These are phyloP conservation scores for Chymomyza amoena DNA, from an alignment of 2,888 invertebrate species.

Conservation along the genomic window DNA sequence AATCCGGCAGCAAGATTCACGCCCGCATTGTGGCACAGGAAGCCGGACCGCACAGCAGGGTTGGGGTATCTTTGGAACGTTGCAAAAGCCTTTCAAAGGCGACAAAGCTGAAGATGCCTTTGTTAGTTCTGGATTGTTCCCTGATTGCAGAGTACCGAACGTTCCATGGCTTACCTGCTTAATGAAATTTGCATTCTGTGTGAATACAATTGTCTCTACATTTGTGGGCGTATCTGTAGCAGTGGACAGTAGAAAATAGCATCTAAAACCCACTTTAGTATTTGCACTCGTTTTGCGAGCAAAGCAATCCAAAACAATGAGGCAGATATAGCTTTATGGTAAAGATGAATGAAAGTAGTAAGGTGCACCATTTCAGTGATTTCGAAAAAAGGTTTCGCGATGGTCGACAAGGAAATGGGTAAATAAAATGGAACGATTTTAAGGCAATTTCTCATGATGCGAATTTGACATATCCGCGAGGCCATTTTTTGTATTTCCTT, in stretches of 20 bases:
- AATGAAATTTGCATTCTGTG: constrained; percentile 69
- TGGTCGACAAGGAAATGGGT: too few relatives aligned
- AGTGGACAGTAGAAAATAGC: background rate
- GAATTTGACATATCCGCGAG: too few relatives aligned
- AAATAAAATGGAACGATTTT: too few relatives aligned
- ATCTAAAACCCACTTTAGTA: background rate
- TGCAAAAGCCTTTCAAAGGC: constrained; percentile 12
- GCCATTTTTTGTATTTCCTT: too few relatives aligned
- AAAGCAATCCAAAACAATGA: background rate
- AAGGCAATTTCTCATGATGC: too few relatives aligned
- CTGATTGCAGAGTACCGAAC: background rate
- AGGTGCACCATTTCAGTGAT: too few relatives aligned
- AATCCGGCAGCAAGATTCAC: constrained; percentile 54
- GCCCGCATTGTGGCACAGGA: constrained; percentile 52
- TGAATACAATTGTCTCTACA: constrained; percentile 74
- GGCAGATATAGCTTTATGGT: background rate
- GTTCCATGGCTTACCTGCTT: constrained; percentile 6
- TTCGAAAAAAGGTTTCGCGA: too few relatives aligned
- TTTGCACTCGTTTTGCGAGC: background rate
- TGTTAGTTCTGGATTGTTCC: background rate
- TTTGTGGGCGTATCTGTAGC: constrained; percentile 54
- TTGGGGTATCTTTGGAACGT: constrained; percentile 39
- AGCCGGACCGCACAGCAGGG: constrained; percentile 54
- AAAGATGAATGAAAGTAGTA: too few relatives aligned
- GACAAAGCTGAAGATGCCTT: constrained; percentile 27